phyloP scores from a whole-genome alignment of 1,140 invertebrate species.

The Leptoteleia sp. region DNA sequence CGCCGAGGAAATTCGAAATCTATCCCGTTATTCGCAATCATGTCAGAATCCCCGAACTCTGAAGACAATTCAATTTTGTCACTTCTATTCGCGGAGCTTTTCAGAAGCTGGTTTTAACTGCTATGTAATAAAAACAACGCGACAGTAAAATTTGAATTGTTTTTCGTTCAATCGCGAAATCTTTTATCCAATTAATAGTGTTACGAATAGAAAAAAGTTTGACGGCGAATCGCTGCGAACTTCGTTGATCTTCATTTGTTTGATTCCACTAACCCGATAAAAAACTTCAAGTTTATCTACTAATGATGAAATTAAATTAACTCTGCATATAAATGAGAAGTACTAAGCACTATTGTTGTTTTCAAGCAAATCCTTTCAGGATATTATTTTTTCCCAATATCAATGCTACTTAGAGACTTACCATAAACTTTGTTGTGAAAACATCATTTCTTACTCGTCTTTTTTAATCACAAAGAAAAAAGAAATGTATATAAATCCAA shows the following conservation, averaged over 20 bases:
- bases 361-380: no score
- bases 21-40: constrained; percentile 41
- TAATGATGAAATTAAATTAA: no score
- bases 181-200: background rate
- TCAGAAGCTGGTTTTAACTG: constrained; percentile 17
- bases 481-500: no score
- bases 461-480: no score
- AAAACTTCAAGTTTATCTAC: no score
- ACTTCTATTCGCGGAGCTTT: constrained; percentile 32
- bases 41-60: constrained; percentile 25
- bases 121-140: constrained; percentile 25
- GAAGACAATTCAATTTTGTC: constrained; percentile 50
- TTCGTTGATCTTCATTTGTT: background rate
- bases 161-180: constrained; percentile 6
- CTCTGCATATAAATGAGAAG: no score
- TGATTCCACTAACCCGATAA: background rate
- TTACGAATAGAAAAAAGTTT: background rate
- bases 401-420: no score
- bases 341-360: no score
- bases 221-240: background rate
- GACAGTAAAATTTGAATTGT: constrained; percentile 19
- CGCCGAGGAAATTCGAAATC: constrained; percentile 38
- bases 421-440: no score
- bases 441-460: no score
- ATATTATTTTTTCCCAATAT: no score